Base-by-base conservation (phyloP, 2,888 invertebrate species). In the Deroplatys truncata region DNA sequence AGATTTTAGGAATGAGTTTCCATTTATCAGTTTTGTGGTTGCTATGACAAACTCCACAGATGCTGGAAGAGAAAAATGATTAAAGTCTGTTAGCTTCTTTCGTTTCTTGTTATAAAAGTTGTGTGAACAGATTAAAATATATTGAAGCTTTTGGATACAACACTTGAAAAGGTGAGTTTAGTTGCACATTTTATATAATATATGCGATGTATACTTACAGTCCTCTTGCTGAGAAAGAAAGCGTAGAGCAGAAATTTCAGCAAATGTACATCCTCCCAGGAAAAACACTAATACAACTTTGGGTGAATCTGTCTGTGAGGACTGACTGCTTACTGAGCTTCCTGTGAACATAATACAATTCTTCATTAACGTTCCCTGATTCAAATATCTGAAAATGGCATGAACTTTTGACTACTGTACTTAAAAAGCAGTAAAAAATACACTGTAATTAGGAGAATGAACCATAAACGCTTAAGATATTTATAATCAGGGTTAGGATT, bases 211-310 rank as follows among this genome's bases (percentile, higher is more conserved):
- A 72, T 88, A 92, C 92, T 92, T 92, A 94, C 94, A 93, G 91
- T 95, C 95, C 92, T 95, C 95, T 91, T 94, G 94, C 90, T 95
- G 94, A 1, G 95, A 94, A 2, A 95, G 93, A 91, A 95, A 95
- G 84, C 95, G 92, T 16, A 96, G 92, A 1, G 95, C 95, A n/a
- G 95, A 94, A 84, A 96, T 94, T 92, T 99, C 99, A 2, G 99
- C 98, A 94, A 97, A 98, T 0, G 99, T 99, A 93, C 99, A 98
- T 0, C 99, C 99, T 8, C 99, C 99, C 28, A 99, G 96, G 93
- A 99, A 99, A 93, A 99, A 98, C 0, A 99, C 98, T 0, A 99
- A 94, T 15, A 98, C 96, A 4, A 98, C 96, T 91, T 95, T 94
- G 0, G 96, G 95, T 83, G 95, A 95, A 91, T 97, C 96, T 84